phyloP scores from a whole-genome alignment of 2,888 invertebrate genomes.

The Drosophila vallismaia region DNA sequence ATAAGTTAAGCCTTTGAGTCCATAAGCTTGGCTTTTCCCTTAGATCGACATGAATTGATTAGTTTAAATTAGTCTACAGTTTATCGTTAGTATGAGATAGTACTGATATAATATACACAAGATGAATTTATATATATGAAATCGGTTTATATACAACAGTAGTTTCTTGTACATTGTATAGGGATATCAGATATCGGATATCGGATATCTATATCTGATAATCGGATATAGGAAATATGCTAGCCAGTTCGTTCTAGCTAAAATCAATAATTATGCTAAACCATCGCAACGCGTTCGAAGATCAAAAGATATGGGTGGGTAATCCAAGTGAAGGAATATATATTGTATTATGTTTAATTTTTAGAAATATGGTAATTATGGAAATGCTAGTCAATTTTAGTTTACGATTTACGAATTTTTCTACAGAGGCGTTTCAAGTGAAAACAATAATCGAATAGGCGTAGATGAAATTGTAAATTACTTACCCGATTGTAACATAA shows the following conservation, averaged over 20 bases:
- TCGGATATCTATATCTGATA: too few relatives aligned
- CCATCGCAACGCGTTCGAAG: conserved; percentile 19
- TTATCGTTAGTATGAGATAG: conserved; percentile 68
- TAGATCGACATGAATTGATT: conserved; percentile 34
- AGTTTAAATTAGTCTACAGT: conserved; percentile 45
- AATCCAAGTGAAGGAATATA: neutral
- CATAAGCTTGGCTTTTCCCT: conserved; percentile 27
- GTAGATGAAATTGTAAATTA: conserved; percentile 42
- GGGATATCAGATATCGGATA: too few relatives aligned
- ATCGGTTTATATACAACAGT: conserved; percentile 67
- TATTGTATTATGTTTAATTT: conserved; percentile 13
- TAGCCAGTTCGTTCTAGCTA: conserved; percentile 35
- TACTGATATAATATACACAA: conserved; percentile 74
- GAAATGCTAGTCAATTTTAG: conserved; percentile 45
- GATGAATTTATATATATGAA: conserved; percentile 72
- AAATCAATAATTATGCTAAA: conserved; percentile 45
- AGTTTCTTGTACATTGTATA: conserved; percentile 9
- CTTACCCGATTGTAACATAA: conserved; percentile 29
- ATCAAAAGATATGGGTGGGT: conserved; percentile 30
- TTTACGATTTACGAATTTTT: conserved; percentile 59
- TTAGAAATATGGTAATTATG: conserved; percentile 7
- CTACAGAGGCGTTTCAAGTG: conserved; percentile 62
- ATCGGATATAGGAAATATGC: conserved; percentile 7
- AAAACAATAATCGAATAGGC: conserved; percentile 63
- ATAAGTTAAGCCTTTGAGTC: conserved; percentile 1